phyloP scores from a whole-genome alignment of 2,113 vertebrate species.

The Astur gentilis region DNA sequence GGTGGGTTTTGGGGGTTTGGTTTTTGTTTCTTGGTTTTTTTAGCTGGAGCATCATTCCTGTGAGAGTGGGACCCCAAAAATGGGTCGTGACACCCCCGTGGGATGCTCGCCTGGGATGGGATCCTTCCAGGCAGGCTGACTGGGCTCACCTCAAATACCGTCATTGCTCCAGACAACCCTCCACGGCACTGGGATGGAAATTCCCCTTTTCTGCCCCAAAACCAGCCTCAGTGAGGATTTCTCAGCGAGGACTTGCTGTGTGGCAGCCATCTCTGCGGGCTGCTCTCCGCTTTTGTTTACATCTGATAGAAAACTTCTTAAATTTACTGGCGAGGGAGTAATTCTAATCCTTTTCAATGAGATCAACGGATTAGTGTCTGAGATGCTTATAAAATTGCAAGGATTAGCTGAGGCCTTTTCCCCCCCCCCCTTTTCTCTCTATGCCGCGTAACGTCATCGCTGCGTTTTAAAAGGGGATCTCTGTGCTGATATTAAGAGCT shows the following conservation, averaged over 20 bases:
- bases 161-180: background rate
- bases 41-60: background rate
- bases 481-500: background rate
- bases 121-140: background rate
- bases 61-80: background rate
- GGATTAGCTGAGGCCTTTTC: constrained; percentile 8
- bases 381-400: constrained; percentile 61
- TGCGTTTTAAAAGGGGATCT: background rate
- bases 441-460: background rate
- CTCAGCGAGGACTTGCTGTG: background rate
- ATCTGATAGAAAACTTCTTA: constrained; percentile 20
- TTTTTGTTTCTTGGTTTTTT: too few relatives aligned
- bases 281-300: background rate
- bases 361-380: constrained; percentile 63
- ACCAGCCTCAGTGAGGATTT: background rate
- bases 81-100: accelerated
- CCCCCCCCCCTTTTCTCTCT: background rate
- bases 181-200: background rate
- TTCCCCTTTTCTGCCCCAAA: background rate
- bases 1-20: background rate
- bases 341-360: constrained; percentile 62
- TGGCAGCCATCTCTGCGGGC: background rate
- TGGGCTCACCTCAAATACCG: background rate
- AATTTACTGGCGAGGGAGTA: constrained; percentile 26
- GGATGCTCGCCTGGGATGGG: background rate